phyloP scores from a whole-genome alignment of 2,797 vertebrate genomes.

The Coregonus sp. region DNA sequence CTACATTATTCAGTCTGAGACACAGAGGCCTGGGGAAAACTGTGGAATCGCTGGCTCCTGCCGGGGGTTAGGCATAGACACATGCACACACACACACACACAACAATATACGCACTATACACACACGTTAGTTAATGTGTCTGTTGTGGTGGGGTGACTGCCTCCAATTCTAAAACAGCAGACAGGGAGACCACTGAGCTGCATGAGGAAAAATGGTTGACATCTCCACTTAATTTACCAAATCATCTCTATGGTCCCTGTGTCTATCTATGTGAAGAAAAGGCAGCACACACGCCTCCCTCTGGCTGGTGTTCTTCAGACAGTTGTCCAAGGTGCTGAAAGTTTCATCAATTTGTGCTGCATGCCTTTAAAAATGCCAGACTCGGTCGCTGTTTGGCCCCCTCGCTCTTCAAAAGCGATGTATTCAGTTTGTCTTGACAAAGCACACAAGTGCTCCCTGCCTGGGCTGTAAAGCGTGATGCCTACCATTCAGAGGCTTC shows the following conservation, averaged over 20 bases:
- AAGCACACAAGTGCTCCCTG: constrained; percentile 58
- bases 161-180: constrained; percentile 46
- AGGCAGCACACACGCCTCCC: not conserved
- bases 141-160: constrained; percentile 28
- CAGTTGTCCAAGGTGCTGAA: constrained; percentile 79
- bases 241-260: constrained; percentile 46
- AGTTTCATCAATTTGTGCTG: constrained; percentile 66
- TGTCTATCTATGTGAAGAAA: not conserved
- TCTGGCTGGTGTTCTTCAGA: constrained; percentile 35
- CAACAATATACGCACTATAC: no score
- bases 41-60: constrained; percentile 30
- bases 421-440: constrained; percentile 66
- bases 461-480: constrained; percentile 52
- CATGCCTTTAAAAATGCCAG: constrained; percentile 54
- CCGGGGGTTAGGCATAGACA: constrained; percentile 30
- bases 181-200: constrained; percentile 43
- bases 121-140: not conserved
- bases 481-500: constrained; percentile 62
- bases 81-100: no score
- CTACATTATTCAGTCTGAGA: constrained; percentile 76
- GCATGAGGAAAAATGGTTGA: constrained; percentile 32
- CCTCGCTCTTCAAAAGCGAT: constrained; percentile 64
- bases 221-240: constrained; percentile 62
- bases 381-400: constrained; percentile 43
- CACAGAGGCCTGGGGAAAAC: constrained; percentile 48